Base-by-base conservation (phyloP, 2,113 vertebrate genomes). In the Hemicordylus capensis region DNA sequence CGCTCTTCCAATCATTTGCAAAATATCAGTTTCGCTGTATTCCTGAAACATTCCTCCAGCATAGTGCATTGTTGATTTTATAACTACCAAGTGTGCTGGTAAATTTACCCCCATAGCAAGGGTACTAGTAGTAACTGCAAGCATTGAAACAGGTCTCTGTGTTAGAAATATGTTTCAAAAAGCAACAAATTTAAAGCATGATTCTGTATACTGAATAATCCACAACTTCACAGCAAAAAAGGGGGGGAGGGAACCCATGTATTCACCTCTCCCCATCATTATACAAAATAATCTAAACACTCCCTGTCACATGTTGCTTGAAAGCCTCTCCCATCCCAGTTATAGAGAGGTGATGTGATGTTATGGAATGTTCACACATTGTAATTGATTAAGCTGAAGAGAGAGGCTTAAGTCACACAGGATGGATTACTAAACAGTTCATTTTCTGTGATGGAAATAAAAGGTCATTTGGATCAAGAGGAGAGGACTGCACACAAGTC, bases 1-100 rank as follows among this genome's bases (percentile, higher is more conserved):
- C 85, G 99, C 99, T 96, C 98, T 97, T 66, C 98, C 99, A 89
- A 98, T 99, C 98, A 99, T 99, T 96, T 99, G 99, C 85, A 99
- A 96, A 92, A 99, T 96, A 95, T 99, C 99, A 46, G 98, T 97
- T 92, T 99, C 98, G 70, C 97, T 98, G 93, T 99, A 99, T 80
- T 99, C 99, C 93, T 99, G 97, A 95, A 98, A 99, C 91, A 98
- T 94, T 90, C 99, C 98, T 90, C 96, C 96, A 83, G 95, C 94
- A 87, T 99, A 99, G 95, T 99, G 99, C 97, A 97, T 96, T 77
- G 99, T 99, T 76, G 99, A 99, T 95, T 99, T 99, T 94, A 99
- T 97, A 90, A 99, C 91, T 85, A 99, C 98, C 85, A 99, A 95
- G 92, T 99, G 99, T 95, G 98, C 98, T 56, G 99, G 99, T 26